Evolutionary conservation across 1,140 invertebrate species (phyloP).

Genomic region (Conus ventricosus): DNA sequence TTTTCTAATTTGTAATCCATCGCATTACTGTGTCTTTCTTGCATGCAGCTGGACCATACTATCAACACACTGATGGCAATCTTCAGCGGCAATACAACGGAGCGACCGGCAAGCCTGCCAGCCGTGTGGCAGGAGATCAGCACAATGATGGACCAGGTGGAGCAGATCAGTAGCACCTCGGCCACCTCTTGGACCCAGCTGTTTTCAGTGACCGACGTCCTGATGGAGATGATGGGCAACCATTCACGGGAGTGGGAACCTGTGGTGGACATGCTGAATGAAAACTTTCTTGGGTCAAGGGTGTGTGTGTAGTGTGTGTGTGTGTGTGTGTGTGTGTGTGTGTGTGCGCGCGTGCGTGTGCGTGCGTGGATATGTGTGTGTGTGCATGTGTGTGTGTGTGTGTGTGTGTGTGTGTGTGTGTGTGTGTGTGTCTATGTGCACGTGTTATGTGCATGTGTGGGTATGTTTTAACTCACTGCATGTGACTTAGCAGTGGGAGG

Average conservation of each 20-base stretch:
- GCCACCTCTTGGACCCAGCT: neutral
- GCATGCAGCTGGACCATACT: constrained; percentile 5
- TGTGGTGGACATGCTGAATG: constrained; percentile 39
- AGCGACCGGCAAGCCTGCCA: neutral
- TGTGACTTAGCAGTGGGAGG: too few species aligned
- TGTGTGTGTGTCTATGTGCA: neutral
- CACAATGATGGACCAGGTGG: neutral
- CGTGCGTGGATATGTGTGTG: too few species aligned
- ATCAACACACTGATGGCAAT: neutral
- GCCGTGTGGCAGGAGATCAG: neutral
- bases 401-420: neutral
- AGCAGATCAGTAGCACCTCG: neutral
- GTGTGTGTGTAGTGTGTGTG: neutral
- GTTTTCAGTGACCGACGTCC: neutral
- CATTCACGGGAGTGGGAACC: constrained; percentile 32
- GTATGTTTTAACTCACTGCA: too few species aligned
- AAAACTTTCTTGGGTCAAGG: constrained; percentile 31
- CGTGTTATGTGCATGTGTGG: too few species aligned
- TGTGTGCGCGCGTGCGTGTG: too few species aligned
- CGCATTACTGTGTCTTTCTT: neutral
- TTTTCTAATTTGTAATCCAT: too few species aligned
- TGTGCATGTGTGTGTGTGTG: neutral
- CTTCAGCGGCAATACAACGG: neutral
- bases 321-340: neutral
- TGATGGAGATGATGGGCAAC: neutral